Evolutionary conservation across 92 coral and sea anemone genomes (phyloP).

Genomic region (Nematostella vectensis): DNA sequence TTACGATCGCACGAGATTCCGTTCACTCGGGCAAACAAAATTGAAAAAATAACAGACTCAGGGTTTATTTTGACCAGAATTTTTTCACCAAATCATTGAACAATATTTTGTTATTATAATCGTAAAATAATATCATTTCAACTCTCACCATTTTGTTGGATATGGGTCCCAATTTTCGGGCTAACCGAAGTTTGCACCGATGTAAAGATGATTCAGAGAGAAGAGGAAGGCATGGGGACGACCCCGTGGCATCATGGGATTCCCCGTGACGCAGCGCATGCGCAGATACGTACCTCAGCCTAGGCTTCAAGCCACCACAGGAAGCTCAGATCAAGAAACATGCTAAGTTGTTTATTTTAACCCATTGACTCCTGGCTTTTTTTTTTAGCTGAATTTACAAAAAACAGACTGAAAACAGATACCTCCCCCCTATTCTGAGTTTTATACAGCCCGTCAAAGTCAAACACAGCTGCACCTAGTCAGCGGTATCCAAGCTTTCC

Average conservation of each 20-base stretch:
- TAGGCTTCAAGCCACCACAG: neutral
- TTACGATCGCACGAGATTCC: neutral
- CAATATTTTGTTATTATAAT: neutral
- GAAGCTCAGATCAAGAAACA: neutral
- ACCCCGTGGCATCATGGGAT: constrained; percentile 49
- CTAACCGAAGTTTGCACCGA: constrained; percentile 79
- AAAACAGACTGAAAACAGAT: too few species aligned
- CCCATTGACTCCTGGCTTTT: too few species aligned
- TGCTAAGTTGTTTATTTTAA: too few species aligned
- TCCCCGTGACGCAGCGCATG: too few species aligned
- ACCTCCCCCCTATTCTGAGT: too few species aligned
- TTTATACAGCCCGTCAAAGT: too few species aligned
- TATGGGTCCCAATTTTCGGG: constrained; percentile 40
- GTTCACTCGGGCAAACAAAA: constrained; percentile 6
- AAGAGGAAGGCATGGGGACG: constrained; percentile 18
- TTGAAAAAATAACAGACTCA: constrained; percentile 32
- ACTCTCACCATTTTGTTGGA: constrained; percentile 67
- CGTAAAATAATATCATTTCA: neutral
- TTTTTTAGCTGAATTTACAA: too few species aligned
- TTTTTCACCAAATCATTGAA: neutral
- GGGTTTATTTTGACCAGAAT: neutral
- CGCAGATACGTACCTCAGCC: neutral
- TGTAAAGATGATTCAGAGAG: constrained; percentile 58
- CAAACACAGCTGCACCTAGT: too few species aligned
- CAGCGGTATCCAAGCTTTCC: too few species aligned